Conservation (phyloP, 1,140 invertebrate species). For the Papilio machaon region DNA sequence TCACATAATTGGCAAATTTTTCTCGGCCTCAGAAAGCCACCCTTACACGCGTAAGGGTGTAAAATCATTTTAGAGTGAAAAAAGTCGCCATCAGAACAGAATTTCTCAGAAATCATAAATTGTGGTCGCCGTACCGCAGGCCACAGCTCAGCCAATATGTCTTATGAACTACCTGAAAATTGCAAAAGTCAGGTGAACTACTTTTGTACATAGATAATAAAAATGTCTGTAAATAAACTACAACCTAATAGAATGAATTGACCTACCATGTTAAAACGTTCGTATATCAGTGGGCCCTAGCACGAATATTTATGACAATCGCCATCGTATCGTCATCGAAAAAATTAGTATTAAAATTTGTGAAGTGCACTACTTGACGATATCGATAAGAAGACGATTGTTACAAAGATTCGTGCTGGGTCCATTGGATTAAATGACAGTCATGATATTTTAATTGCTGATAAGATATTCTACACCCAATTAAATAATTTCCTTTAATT, state of each 20-base stretch:
- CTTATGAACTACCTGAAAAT: constrained; percentile 6
- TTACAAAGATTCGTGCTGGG: too few relatives aligned
- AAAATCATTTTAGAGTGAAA: not conserved
- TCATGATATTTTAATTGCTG: too few relatives aligned
- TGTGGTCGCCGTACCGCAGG: not conserved
- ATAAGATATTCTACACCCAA: too few relatives aligned
- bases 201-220: not conserved
- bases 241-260: not conserved
- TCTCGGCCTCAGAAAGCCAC: too few relatives aligned
- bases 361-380: too few relatives aligned
- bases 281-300: not conserved
- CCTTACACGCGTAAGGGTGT: not conserved
- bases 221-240: constrained; percentile 8
- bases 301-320: not conserved
- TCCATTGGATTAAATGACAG: too few relatives aligned
- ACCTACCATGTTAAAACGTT: not conserved
- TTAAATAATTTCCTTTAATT: too few relatives aligned
- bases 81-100: not conserved
- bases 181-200: constrained; percentile 14
- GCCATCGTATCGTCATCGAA: too few relatives aligned
- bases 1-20: too few relatives aligned
- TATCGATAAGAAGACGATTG: too few relatives aligned
- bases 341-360: too few relatives aligned
- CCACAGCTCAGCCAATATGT: not conserved
- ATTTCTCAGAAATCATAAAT: not conserved